Percentiles rank a stretch among this genome's conserved stretches.
Conservation (phyloP, 2,888 invertebrate species). For the Drosophila fungiperda region DNA sequence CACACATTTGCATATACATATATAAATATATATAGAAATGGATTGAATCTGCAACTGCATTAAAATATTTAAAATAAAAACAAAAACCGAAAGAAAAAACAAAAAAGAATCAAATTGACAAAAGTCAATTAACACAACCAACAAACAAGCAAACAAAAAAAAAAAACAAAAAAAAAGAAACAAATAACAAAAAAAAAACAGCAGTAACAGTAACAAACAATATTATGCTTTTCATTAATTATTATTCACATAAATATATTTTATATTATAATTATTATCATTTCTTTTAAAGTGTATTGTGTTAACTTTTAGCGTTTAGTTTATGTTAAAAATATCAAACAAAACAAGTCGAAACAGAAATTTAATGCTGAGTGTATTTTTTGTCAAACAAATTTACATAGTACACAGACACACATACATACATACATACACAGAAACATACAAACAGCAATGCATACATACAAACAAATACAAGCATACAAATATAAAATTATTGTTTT, state of each 20-base stretch:
- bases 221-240: conserved; percentile 56
- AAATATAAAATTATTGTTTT: conserved; percentile 41
- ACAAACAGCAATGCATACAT: conserved; percentile 17
- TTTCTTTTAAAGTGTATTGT: conserved; percentile 63
- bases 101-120: conserved; percentile 17
- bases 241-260: conserved; percentile 56
- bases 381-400: conserved; percentile 77
- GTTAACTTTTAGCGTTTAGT: conserved; percentile 64
- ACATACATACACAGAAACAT: conserved; percentile 18
- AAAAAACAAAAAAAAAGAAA: conserved; percentile 2
- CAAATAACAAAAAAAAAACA: conserved; percentile 16
- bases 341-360: conserved; percentile 35
- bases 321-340: conserved; percentile 51
- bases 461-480: conserved; percentile 36
- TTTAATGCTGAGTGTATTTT: conserved; percentile 68
- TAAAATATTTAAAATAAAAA: conserved; percentile 37
- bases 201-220: conserved; percentile 34
- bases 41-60: conserved; percentile 57
- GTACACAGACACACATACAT: conserved; percentile 26
- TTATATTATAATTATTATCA: conserved; percentile 58
- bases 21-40: conserved; percentile 22
- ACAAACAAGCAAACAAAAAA: conserved; percentile 21
- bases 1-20: conserved; percentile 4
- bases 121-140: conserved; percentile 35
- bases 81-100: conserved; percentile 7